Base-by-base conservation (phyloP, 2,113 vertebrate species). In the Aphyosemion australe region DNA sequence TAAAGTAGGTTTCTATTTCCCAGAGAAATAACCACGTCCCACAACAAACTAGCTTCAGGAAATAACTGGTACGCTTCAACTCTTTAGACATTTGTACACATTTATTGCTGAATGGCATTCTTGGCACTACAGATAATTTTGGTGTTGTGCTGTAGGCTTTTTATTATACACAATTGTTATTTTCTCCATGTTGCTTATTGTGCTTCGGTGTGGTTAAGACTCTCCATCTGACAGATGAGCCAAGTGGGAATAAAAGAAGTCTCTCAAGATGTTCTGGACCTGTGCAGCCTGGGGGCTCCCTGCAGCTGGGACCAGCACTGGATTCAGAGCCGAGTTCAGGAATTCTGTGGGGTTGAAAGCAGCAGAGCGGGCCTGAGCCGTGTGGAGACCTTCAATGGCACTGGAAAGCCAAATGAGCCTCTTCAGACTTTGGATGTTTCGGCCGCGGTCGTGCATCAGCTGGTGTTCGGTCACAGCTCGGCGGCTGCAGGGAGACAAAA, bases 381-480 rank as follows among this genome's bases (percentile, higher is more conserved):
- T 94, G 87, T 95, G 93, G 57, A 94, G 90, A 0, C 89, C 90
- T 3, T 91, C 90, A 7, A 93, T 88, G 64, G 88, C 89, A 0
- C 91, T 91, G 1, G 90, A 93, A 18, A 94, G 88, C 94, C 94
- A 94, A 80, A 90, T 88, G 52, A 93, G 80, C 4, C 93, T 87
- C 85, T 94, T 94, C 26, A 95, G 88, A 52, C 91, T 93, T 72
- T 94, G 93, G 6, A 93, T 90, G 1, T 82, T 89, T 50, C 85
- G 89, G 4, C 92, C 86, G 2, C 90, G 91, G 76, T 94, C 92
- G 1, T 94, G 91, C 91, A 93, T 76, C 72, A 95, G 86, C 92
- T 94, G 92, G 51, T 93, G 93, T 72, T 96, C 94, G 0, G 90
- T 91, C 68, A 94, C 92, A 0, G 93, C 88, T 70, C 95, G 85